A percentile compares a stretch with the other conserved stretches of the same genome.
These are phyloP conservation scores for Nipponacmea schrenckii DNA, from an alignment of 2,888 invertebrate genomes.

Conservation along the genomic window DNA sequence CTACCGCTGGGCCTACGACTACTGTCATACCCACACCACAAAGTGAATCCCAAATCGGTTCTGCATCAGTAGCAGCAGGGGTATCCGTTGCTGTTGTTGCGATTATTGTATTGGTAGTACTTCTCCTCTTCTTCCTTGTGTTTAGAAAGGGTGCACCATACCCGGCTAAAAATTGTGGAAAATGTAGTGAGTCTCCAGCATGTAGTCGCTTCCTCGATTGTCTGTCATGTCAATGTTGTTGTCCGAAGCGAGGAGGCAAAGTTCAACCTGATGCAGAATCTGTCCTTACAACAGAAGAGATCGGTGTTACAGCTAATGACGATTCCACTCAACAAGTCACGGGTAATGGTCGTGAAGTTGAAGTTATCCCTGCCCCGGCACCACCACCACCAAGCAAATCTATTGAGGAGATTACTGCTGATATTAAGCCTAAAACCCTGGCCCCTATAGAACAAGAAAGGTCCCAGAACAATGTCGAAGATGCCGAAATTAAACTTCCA, in stretches of 20 bases:
- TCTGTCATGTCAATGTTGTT: neutral
- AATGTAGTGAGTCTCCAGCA: neutral
- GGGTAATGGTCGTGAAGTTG: neutral
- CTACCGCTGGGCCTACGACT: neutral
- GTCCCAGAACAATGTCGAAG: too few species aligned
- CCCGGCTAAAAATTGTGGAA: neutral
- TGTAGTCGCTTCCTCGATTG: neutral
- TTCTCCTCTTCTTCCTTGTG: neutral
- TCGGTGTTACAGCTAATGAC: neutral
- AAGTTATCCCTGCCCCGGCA: neutral
- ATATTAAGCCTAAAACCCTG: neutral
- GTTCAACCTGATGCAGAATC: neutral
- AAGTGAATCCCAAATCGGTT: neutral
- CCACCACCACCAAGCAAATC: neutral
- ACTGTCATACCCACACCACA: neutral
- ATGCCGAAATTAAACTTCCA: too few species aligned
- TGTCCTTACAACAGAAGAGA: neutral
- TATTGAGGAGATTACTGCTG: neutral
- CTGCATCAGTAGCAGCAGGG: neutral
- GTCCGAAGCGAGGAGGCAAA: neutral
- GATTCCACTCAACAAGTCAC: neutral
- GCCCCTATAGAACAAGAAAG: neutral
- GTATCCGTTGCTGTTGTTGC: neutral
- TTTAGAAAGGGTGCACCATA: conserved; percentile 3
- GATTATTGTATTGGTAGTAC: neutral